These are phyloP conservation scores for Iguana delicatissima DNA, from an alignment of 2,797 vertebrate genomes.

Conservation along the genomic window DNA sequence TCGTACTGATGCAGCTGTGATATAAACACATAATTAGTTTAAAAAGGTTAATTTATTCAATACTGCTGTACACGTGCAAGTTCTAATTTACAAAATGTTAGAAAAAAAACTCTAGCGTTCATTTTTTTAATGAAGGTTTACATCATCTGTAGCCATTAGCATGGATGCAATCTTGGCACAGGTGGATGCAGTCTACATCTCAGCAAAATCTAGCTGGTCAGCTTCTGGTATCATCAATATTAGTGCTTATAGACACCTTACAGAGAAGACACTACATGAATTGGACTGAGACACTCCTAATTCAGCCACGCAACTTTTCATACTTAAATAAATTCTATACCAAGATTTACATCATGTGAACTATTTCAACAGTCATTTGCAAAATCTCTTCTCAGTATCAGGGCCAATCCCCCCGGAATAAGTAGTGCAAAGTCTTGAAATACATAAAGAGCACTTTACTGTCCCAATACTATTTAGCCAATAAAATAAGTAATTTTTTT, in stretches of 20 bases:
- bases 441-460: background rate
- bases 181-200: background rate
- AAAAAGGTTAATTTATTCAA: background rate
- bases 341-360: background rate
- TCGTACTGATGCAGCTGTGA: conserved; percentile 69
- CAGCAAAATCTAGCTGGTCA: background rate
- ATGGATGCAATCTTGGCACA: background rate
- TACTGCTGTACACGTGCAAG: background rate
- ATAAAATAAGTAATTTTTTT: too few species aligned
- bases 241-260: background rate
- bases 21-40: conserved; percentile 1
- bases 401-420: background rate
- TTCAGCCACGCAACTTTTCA: background rate
- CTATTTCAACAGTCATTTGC: background rate
- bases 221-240: background rate
- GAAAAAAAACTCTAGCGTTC: background rate
- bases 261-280: background rate
- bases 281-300: background rate
- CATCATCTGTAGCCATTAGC: too few species aligned
- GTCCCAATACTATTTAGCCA: background rate
- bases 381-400: background rate
- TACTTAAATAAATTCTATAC: background rate
- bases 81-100: background rate
- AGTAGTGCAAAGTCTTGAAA: background rate
- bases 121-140: background rate